Percentiles rank a stretch among this genome's conserved stretches.
Evolutionary conservation across 2,888 invertebrate species (phyloP).

Genomic region (Lasioglossum leucozonium): DNA sequence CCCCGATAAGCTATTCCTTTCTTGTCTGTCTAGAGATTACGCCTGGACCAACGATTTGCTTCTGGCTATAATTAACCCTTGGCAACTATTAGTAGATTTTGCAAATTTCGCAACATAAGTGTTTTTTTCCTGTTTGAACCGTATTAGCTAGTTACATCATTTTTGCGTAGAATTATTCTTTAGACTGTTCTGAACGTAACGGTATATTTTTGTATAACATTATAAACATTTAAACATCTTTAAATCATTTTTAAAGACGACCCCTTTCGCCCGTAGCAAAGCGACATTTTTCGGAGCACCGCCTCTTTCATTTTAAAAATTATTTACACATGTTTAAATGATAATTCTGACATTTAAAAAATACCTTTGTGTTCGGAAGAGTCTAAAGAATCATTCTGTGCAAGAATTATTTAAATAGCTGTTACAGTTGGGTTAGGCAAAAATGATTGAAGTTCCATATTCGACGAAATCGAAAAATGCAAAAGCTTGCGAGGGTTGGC

Average conservation of each 20-base stretch:
- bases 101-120: background rate
- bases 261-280: background rate
- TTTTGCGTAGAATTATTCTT: background rate
- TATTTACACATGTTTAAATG: background rate
- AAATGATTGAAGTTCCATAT: background rate
- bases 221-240: background rate
- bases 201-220: background rate
- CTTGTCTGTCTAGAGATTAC: conserved; percentile 7
- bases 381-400: background rate
- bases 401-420: background rate
- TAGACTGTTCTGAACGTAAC: background rate
- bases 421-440: background rate
- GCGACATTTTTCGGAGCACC: background rate
- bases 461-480: background rate
- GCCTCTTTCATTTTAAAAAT: background rate
- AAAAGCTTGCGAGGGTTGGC: background rate
- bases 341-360: background rate
- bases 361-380: background rate
- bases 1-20: background rate
- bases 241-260: background rate
- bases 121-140: background rate
- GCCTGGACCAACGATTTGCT: conserved; percentile 12
- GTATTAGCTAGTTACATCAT: background rate
- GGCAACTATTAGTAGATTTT: too few relatives aligned
- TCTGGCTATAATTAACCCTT: background rate